Evolutionary conservation across 2,888 invertebrate species (phyloP).

Genomic region (Tenthredo amoena): DNA sequence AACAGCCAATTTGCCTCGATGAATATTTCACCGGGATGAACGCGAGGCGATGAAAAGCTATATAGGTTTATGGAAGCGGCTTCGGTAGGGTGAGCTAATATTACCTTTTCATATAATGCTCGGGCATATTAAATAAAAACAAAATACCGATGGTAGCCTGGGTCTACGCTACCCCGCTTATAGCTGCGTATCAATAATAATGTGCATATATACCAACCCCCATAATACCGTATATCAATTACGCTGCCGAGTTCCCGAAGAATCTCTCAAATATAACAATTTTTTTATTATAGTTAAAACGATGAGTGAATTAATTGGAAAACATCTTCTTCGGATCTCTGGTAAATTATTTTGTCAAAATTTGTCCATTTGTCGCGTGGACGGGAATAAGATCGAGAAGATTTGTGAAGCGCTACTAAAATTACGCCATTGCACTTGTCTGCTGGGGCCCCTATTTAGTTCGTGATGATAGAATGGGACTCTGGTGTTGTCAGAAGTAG

Average conservation of each 20-base stretch:
- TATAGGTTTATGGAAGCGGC: constrained; percentile 43
- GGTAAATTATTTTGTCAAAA: background rate
- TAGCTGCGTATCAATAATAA: constrained; percentile 23
- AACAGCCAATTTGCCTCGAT: constrained; percentile 57
- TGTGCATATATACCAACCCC: background rate
- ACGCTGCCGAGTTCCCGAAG: background rate
- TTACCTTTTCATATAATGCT: constrained; percentile 60
- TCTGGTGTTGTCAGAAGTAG: constrained; percentile 16
- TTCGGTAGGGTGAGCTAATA: constrained; percentile 58
- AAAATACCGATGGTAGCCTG: constrained; percentile 39
- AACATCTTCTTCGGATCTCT: background rate
- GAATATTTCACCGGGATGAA: constrained; percentile 57
- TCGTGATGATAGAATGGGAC: constrained; percentile 29
- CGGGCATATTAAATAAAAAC: constrained; percentile 62
- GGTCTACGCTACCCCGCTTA: background rate
- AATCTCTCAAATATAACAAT: background rate
- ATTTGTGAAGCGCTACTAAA: background rate
- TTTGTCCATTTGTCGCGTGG: constrained; percentile 11
- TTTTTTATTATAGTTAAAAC: background rate
- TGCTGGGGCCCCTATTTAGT: background rate
- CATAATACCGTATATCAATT: background rate
- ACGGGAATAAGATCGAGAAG: background rate
- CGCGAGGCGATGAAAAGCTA: constrained; percentile 44
- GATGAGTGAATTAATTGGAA: background rate
- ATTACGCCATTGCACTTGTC: constrained; percentile 11